Conservation (phyloP, 2,888 invertebrate species). For the Amblyjoppa fuscipennis region DNA sequence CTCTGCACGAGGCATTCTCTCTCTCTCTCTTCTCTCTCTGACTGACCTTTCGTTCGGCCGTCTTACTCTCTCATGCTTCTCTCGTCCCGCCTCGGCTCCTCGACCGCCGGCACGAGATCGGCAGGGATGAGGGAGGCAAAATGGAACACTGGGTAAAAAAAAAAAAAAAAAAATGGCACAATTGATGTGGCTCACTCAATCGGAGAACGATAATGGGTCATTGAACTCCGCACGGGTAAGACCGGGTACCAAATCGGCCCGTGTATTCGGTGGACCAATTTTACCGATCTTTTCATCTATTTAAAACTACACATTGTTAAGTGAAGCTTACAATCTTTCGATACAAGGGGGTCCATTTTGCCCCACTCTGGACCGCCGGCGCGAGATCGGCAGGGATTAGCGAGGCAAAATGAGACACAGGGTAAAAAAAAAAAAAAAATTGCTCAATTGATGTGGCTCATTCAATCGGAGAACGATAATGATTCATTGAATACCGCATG, state of each 20-base stretch:
- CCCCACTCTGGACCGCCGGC: conserved; percentile 4
- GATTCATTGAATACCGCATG: background rate
- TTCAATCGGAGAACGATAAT: background rate
- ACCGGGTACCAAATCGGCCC: background rate
- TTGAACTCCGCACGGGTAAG: background rate
- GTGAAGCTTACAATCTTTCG: conserved; percentile 13
- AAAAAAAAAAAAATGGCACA: background rate
- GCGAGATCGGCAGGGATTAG: conserved; percentile 24
- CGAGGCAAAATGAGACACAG: background rate
- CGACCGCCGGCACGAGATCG: conserved; percentile 44
- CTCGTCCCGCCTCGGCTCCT: conserved; percentile 9
- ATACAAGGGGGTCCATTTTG: conserved; percentile 1
- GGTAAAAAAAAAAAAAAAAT: background rate
- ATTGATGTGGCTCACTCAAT: background rate
- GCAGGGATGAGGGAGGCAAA: conserved; percentile 4
- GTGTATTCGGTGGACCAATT: background rate
- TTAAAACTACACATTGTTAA: background rate
- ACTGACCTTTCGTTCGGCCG: conserved; percentile 49
- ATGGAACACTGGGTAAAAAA: background rate
- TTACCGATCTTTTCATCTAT: background rate
- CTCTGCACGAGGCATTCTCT: conserved; percentile 74
- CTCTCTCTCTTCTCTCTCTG: conserved; percentile 40
- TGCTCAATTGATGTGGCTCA: background rate
- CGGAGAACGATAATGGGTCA: background rate
- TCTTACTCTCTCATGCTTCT: conserved; percentile 12